Evolutionary conservation across 2,888 invertebrate species (phyloP), one percentile per base, ranked within the genome.

Genomic region (Phyllotreta cruciferae): DNA sequence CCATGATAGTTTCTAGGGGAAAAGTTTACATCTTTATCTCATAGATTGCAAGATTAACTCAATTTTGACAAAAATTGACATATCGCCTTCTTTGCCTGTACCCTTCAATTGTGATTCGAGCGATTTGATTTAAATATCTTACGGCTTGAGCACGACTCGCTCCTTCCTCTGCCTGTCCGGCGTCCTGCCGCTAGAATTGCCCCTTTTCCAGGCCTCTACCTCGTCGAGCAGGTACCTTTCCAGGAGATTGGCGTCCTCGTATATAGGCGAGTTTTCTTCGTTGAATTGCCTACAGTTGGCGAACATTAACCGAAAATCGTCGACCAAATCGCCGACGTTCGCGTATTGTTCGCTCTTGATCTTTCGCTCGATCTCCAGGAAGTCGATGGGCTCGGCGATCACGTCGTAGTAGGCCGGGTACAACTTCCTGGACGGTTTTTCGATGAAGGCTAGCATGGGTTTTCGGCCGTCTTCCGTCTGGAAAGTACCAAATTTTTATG

Each of bases 351-450:
- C 90, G 56, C 86, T 88, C 80, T 93, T 93, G 64, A 98, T 96
- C 81, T 96, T 95, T 61, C 88, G 85, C 78, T 96, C 96, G 74
- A 98, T 97, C 58, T 92, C 94, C 60, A 93, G 86, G 91, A 98
- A 94, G 80, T 98, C 98, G 58, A 98, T 96, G 0, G 98, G 98
- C 73, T 91, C 92, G 36, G 90, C 88, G 67, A 98, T 98, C 1
- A 98, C 91, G 80, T 93, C 92, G 80, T 97, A 98, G 79, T 98
- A 98, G 79, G 96, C 96, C 0, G 97, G 95, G 78, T 98, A 98
- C 37, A 94, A 83, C 77, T 96, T 95, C 79, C 93, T 92, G 35
- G 95, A 95, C 0, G 99, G 98, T 76, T 97, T 94, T 79, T 96
- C 95, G 93, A 98, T 93, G 78, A 99, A 99, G 73, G 94, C 87